Evolutionary conservation across 2,797 vertebrate genomes (phyloP).

Genomic region (Phylloscopus collybita): DNA sequence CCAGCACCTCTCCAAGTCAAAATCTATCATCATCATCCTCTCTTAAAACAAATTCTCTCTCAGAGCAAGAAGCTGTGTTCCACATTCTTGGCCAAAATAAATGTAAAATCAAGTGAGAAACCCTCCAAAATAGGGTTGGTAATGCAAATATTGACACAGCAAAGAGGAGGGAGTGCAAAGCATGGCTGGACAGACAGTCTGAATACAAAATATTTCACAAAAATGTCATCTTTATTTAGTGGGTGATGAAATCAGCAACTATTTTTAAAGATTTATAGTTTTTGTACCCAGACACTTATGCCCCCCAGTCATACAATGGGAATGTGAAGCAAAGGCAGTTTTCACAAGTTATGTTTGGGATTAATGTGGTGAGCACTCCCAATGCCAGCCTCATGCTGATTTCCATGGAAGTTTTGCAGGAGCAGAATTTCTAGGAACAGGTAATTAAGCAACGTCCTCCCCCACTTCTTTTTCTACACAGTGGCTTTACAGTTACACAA

Average conservation of each 20-base stretch:
- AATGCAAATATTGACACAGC: constrained; percentile 72
- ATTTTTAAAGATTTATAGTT: constrained; percentile 41
- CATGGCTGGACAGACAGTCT: constrained; percentile 55
- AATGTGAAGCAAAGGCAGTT: neutral
- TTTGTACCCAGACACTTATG: constrained; percentile 28
- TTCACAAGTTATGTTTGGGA: neutral
- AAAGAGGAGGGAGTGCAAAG: constrained; percentile 46
- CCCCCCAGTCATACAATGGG: constrained; percentile 22
- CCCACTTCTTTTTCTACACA: neutral
- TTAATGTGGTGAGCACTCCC: neutral
- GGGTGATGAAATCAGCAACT: constrained; percentile 34
- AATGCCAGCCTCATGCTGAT: neutral
- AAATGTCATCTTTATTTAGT: constrained; percentile 58
- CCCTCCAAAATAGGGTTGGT: constrained; percentile 65
- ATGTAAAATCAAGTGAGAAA: constrained; percentile 61
- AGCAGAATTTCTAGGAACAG: constrained; percentile 1
- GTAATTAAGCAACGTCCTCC: neutral
- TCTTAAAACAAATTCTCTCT: constrained; percentile 43
- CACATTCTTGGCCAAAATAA: constrained; percentile 65
- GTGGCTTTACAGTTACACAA: neutral
- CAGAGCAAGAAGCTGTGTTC: constrained; percentile 29
- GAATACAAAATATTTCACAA: constrained; percentile 50
- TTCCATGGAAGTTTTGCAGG: neutral
- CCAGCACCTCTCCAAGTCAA: constrained; percentile 4
- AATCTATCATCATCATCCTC: constrained; percentile 36